A percentile compares a stretch with the other conserved stretches of the same genome.
These are phyloP conservation scores for Macroramphosus scolopax DNA, from an alignment of 2,797 vertebrate genomes.

Conservation along the genomic window DNA sequence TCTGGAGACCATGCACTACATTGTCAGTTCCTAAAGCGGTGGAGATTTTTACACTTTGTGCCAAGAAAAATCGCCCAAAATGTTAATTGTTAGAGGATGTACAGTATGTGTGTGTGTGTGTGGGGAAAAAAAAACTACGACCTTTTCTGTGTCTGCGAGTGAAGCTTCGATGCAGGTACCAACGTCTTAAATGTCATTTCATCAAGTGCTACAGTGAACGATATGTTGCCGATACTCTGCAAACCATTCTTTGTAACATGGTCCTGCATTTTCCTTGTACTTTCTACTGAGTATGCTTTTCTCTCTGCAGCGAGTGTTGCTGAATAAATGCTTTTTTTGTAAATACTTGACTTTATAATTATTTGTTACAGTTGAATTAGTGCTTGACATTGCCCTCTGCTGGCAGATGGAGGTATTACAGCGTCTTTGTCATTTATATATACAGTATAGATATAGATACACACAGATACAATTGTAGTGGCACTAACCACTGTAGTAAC, in stretches of 20 bases:
- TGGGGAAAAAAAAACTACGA: conserved; percentile 28
- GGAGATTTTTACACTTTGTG: conserved; percentile 55
- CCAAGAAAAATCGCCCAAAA: conserved; percentile 53
- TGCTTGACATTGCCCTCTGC: conserved; percentile 28
- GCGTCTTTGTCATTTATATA: too few species aligned
- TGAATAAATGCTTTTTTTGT: conserved; percentile 76
- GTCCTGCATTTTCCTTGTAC: conserved; percentile 43
- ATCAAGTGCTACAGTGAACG: conserved; percentile 50
- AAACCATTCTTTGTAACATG: conserved; percentile 52
- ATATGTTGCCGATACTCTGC: conserved; percentile 51
- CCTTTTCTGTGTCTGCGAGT: conserved; percentile 40
- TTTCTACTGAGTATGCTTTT: conserved; percentile 47
- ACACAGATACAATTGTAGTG: conserved; percentile 1
- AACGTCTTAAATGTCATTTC: conserved; percentile 43
- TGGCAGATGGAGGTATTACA: conserved; percentile 16
- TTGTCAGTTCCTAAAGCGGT: conserved; percentile 52
- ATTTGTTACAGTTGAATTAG: too few species aligned
- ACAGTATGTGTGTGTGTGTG: conserved; percentile 43
- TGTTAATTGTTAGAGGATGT: conserved; percentile 28
- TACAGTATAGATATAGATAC: too few species aligned
- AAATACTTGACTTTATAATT: conserved; percentile 24
- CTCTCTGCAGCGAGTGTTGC: conserved; percentile 47
- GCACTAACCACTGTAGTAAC: conserved; percentile 13
- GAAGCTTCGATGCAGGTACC: conserved; percentile 33
- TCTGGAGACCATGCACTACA: conserved; percentile 65